Conservation (phyloP, 2,113 vertebrate genomes). For the Charadrius vociferus region DNA sequence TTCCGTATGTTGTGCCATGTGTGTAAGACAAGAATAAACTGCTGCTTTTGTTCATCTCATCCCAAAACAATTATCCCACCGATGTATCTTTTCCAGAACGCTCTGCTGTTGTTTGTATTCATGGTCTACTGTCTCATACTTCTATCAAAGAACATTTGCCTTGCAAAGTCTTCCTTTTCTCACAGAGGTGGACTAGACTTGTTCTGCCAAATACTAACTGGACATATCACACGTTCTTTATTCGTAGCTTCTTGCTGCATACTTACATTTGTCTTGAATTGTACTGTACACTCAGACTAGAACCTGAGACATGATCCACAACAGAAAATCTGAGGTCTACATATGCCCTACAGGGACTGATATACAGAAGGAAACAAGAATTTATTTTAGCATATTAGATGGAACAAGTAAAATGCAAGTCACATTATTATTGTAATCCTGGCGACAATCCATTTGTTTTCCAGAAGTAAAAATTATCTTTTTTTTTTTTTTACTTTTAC, state of each 20-base stretch:
- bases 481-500: background rate
- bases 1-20: constrained; percentile 79
- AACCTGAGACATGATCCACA: rapidly evolving
- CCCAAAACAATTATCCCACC: constrained; percentile 22
- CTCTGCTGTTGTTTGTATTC: background rate
- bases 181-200: background rate
- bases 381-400: background rate
- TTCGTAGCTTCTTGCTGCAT: background rate
- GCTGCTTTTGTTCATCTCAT: constrained; percentile 75
- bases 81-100: background rate
- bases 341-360: background rate
- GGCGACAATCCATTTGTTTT: background rate
- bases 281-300: background rate
- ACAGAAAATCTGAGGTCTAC: background rate
- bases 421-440: background rate
- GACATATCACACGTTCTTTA: background rate
- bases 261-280: background rate
- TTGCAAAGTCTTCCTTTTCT: background rate
- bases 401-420: background rate
- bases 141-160: background rate
- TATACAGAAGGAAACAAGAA: background rate
- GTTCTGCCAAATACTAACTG: background rate
- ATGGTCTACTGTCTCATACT: background rate
- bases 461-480: background rate
- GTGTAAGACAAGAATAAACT: constrained; percentile 82